These are phyloP conservation scores for Tokudaia muenninki DNA, from an alignment of 2,797 vertebrate genomes.

Conservation along the genomic window DNA sequence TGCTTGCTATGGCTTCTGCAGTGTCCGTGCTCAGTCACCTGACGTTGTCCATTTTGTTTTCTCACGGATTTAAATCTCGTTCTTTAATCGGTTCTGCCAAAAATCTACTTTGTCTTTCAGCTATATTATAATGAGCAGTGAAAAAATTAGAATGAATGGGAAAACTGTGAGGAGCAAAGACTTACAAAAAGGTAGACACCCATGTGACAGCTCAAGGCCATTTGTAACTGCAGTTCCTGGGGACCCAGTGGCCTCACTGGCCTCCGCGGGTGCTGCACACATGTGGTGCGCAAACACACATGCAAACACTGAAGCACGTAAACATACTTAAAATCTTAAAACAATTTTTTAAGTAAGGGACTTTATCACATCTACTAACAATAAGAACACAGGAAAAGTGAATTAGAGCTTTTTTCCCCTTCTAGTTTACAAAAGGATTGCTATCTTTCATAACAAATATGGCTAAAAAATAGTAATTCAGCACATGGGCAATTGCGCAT, in stretches of 20 bases:
- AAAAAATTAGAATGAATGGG: slow-evolving; percentile 29
- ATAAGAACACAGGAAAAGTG: not conserved
- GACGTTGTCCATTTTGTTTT: slow-evolving; percentile 31
- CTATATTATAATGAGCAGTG: not conserved
- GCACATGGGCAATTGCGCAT: not conserved
- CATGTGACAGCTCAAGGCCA: not conserved
- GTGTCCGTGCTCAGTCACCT: not conserved
- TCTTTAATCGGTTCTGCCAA: slow-evolving; percentile 6
- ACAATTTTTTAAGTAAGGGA: not conserved
- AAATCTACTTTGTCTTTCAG: slow-evolving; percentile 32
- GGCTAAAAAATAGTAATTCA: slow-evolving; percentile 10
- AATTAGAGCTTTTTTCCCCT: not conserved
- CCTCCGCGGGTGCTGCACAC: not conserved
- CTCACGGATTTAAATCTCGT: not conserved
- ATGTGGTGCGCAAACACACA: not conserved
- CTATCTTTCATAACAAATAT: not conserved
- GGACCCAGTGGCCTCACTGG: not conserved
- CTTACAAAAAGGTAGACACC: not conserved
- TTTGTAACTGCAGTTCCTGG: not conserved
- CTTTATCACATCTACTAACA: not conserved
- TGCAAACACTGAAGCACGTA: not conserved
- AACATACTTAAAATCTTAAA: not conserved
- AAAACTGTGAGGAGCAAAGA: not conserved
- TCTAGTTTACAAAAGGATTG: not conserved
- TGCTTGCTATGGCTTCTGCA: not conserved